Percentiles rank a stretch among this genome's conserved stretches.
These are phyloP conservation scores for Ephestia elutella DNA, from an alignment of 1,140 invertebrate species.

Conservation along the genomic window DNA sequence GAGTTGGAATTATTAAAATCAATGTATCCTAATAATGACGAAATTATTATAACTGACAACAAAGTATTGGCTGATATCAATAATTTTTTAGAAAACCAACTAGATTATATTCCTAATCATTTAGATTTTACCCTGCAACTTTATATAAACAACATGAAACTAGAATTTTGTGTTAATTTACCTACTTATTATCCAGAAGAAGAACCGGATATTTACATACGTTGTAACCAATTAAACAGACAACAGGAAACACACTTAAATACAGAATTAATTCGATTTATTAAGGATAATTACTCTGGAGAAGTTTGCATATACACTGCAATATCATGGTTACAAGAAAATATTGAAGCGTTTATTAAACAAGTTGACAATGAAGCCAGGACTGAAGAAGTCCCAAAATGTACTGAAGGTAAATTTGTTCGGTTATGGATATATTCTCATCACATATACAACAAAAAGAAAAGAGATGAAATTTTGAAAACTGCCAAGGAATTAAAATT, in stretches of 20 bases:
- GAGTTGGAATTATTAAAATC: constrained; percentile 86
- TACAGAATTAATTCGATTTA: constrained; percentile 74
- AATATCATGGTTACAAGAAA: constrained; percentile 85
- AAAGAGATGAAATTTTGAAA: constrained; percentile 84
- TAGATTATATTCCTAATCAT: constrained; percentile 71
- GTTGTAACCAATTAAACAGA: constrained; percentile 78
- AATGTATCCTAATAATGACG: constrained; percentile 82
- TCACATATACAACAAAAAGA: constrained; percentile 92
- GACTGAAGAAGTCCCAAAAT: constrained; percentile 23
- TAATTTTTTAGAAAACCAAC: constrained; percentile 73
- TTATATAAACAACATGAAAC: constrained; percentile 65
- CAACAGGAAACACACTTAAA: constrained; percentile 79
- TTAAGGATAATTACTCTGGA: constrained; percentile 74
- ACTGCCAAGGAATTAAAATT: constrained; percentile 80
- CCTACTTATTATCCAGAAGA: constrained; percentile 81
- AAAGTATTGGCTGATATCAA: constrained; percentile 77
- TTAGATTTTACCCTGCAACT: constrained; percentile 79
- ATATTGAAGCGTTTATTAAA: constrained; percentile 65
- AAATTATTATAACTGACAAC: constrained; percentile 79
- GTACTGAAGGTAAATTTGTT: constrained; percentile 58
- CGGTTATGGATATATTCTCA: constrained; percentile 91
- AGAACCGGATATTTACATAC: constrained; percentile 80
- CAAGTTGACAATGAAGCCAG: constrained; percentile 16
- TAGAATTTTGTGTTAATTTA: constrained; percentile 79
- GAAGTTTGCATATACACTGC: constrained; percentile 81